Evolutionary conservation across 2,113 vertebrate species (phyloP), one percentile per base, ranked within the genome.

Genomic region (Hydrochoerus hydrochaeris): DNA sequence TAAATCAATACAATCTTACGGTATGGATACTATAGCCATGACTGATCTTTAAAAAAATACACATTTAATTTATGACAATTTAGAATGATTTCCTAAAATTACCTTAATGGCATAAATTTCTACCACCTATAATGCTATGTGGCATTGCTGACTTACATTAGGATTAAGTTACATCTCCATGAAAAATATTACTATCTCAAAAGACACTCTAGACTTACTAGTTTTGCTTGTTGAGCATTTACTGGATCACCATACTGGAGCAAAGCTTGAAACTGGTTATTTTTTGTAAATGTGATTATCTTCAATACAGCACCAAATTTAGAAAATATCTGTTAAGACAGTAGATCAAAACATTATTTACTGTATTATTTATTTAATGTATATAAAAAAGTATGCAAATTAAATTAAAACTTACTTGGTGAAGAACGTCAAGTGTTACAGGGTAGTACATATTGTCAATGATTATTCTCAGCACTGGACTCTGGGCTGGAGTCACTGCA

Each of bases 381-480:
- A 20, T 11, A 93, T 2, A 22, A 22, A 58, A 5, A 58, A 95
- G 60, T 28, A 35, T 32, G n/a, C 11, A 96, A 88, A 93, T 58
- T 87, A 93, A 95, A 95, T 71, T 11, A 75, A 80, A 41, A 96
- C 98, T 98, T 98, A 99, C 99, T 99, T 99, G 99, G 98, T 99
- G 99, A 97, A 99, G 99, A 62, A 99, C 99, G 94, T 99, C 99
- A 98, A 99, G 98, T 14, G 99, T 99, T 77, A 99, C 99, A 0
- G 99, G 99, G 97, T 99, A 99, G 98, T 99, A 99, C 99, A 99
- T 99, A 98, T 99, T 99, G 98, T 99, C 99, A 86, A 99, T 99
- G 98, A 99, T 99, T 98, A 99, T 99, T 98, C 99, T 98, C 97
- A 99, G 99, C 13, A 99, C 99, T 7, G 99, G 99, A 97, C 99